Evolutionary conservation across 2,113 vertebrate species (phyloP), one percentile per base, ranked within the genome.

Genomic region (Odocoileus virginianus): DNA sequence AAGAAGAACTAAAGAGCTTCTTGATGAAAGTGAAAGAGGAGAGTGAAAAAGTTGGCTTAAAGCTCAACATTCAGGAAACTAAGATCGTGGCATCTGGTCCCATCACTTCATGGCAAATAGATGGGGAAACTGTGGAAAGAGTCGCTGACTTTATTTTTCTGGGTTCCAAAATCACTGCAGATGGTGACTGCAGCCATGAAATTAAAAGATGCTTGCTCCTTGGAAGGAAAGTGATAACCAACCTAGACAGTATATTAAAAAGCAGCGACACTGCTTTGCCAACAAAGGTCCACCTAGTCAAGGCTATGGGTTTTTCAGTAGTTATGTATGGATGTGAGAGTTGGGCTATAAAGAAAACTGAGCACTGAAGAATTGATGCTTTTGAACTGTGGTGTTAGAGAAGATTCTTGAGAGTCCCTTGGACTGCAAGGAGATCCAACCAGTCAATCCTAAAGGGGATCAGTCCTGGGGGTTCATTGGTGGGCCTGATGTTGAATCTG

Each of bases 331-430:
- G 61, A n/a, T 64, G 7, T 64, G 7, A 64, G 30, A 64, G 30
- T 64, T 61, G 15, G 30, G 8, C 61, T 64, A 33, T 64, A 33
- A 64, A 30, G 30, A 64, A n/a, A 64, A 30, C 13, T 64, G 30
- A n/a, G 30, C 3, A 0, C 30, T 0, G 15, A 64, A 64, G 30
- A 64, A 64, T 64, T 64, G 61, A 4, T 64, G 61, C 3, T 64
- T 64, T 64, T 64, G 61, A 33, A 64, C 7, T 64, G 61, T 2
- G 7, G 61, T 64, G 30, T 64, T 33, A 15, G 61, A 33, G 61
- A 64, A 64, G 15, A 64, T 15, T 64, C 61, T 64, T n/a, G 61
- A 64, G 7, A 33, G 61, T 64, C 7, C 30, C 61, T 33, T 17
- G 61, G 15, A 17, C 61, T 33, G 7, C 30, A 64, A 64, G 30